These are phyloP conservation scores for Cricetomys ansorgei DNA, from an alignment of 2,113 vertebrate genomes.

Conservation along the genomic window DNA sequence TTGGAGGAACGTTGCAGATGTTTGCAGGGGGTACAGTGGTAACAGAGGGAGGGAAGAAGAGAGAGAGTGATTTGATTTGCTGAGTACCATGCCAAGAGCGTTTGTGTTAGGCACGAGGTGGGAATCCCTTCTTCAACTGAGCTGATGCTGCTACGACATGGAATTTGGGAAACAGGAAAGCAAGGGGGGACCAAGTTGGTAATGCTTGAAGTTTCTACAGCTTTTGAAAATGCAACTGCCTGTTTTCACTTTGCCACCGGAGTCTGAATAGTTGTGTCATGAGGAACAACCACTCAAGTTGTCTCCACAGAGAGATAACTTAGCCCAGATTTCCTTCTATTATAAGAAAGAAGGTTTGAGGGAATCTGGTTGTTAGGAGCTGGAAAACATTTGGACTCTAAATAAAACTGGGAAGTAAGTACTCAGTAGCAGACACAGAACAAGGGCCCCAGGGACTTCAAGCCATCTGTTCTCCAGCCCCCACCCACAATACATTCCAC, in stretches of 20 bases:
- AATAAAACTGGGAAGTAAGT: background rate
- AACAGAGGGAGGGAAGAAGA: background rate
- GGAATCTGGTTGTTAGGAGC: background rate
- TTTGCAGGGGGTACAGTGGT: background rate
- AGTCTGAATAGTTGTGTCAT: background rate
- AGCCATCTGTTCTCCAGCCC: background rate
- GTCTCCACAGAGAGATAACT: background rate
- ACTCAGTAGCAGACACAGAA: background rate
- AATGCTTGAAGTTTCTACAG: background rate
- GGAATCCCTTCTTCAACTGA: background rate
- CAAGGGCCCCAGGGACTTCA: accelerated
- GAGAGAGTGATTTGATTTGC: background rate
- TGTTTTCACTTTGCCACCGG: background rate
- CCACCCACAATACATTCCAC: accelerated
- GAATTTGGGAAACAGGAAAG: background rate
- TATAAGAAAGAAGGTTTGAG: background rate
- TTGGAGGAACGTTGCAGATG: background rate
- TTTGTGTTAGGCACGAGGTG: background rate
- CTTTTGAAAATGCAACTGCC: accelerated
- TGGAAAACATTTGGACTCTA: background rate
- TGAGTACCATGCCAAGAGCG: background rate
- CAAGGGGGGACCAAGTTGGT: background rate
- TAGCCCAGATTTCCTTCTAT: background rate
- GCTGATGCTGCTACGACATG: background rate
- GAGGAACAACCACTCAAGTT: background rate